These are phyloP conservation scores for Zoroaster sp. DNA, from an alignment of 53 echinoderm and acorn worm genomes.

Conservation along the genomic window DNA sequence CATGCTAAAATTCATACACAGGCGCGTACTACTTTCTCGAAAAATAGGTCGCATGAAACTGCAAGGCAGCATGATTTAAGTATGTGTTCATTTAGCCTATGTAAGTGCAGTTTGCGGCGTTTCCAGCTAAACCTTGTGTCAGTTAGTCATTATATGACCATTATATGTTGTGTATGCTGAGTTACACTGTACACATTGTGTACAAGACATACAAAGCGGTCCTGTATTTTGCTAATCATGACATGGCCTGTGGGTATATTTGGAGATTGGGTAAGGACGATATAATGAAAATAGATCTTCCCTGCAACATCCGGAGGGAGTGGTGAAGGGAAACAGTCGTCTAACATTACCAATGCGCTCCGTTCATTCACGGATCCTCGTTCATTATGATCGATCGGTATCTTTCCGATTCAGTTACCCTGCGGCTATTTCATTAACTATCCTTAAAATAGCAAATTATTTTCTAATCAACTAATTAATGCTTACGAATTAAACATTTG, in stretches of 20 bases:
- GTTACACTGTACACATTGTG: not conserved
- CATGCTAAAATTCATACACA: no score
- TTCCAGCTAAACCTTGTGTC: no score
- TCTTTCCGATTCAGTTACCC: conserved; percentile 22
- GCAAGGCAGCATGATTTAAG: no score
- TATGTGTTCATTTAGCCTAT: no score
- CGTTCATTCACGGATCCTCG: not conserved
- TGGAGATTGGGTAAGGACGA: conserved; percentile 1
- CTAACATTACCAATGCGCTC: conserved; percentile 20
- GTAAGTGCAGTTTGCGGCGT: no score
- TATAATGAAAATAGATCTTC: conserved; percentile 52
- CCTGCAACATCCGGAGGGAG: conserved; percentile 12
- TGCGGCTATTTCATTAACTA: conserved; percentile 30
- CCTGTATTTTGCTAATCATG: conserved; percentile 2
- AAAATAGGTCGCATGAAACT: no score
- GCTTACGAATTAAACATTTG: not conserved
- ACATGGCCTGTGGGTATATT: not conserved
- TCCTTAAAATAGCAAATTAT: conserved; percentile 14
- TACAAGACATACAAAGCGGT: not conserved
- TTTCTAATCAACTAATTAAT: not conserved
- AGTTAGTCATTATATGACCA: no score
- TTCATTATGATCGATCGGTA: conserved; percentile 39
- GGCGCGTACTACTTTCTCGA: no score
- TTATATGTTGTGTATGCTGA: no score
- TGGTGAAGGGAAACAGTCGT: conserved; percentile 56